phyloP scores from a whole-genome alignment of 2,113 vertebrate genomes.

The Capreolus pygargus region DNA sequence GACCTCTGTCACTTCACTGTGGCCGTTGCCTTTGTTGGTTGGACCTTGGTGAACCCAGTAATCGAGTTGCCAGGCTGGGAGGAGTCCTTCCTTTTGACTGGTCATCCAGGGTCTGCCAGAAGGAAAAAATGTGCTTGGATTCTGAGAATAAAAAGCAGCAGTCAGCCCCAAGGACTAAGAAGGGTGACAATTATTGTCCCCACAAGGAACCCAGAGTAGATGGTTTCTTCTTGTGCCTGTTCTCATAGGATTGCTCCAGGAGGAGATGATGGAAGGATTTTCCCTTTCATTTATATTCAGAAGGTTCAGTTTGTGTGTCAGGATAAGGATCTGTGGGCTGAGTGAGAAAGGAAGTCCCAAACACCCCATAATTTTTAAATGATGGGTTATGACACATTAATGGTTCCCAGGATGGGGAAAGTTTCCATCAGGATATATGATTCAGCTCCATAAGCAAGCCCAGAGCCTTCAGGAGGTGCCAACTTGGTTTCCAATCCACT shows the following conservation, averaged over 20 bases:
- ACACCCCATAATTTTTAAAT: constrained; percentile 79
- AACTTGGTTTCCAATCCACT: constrained; percentile 50
- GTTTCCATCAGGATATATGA: constrained; percentile 76
- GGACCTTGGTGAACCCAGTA: background rate
- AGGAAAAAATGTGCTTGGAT: background rate
- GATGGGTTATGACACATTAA: constrained; percentile 73
- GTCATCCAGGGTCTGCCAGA: background rate
- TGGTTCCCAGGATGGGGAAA: constrained; percentile 63
- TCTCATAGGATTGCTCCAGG: background rate
- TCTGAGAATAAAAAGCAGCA: background rate
- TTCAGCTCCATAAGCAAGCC: constrained; percentile 57
- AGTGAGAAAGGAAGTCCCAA: constrained; percentile 56
- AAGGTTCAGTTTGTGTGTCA: constrained; percentile 21
- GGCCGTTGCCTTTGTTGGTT: background rate
- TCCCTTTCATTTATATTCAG: constrained; percentile 17
- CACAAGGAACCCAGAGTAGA: background rate
- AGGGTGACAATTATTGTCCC: background rate
- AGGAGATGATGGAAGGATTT: background rate
- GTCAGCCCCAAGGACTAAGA: rapidly evolving
- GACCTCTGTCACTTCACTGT: background rate
- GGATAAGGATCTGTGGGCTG: constrained; percentile 54
- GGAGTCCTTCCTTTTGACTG: background rate
- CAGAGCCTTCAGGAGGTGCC: constrained; percentile 1
- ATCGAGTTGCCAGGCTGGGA: rapidly evolving
- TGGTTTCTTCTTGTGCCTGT: rapidly evolving